Evolutionary conservation across 2,113 vertebrate genomes (phyloP), one percentile per base, ranked within the genome.

Genomic region (Beaufortia kweichowensis): DNA sequence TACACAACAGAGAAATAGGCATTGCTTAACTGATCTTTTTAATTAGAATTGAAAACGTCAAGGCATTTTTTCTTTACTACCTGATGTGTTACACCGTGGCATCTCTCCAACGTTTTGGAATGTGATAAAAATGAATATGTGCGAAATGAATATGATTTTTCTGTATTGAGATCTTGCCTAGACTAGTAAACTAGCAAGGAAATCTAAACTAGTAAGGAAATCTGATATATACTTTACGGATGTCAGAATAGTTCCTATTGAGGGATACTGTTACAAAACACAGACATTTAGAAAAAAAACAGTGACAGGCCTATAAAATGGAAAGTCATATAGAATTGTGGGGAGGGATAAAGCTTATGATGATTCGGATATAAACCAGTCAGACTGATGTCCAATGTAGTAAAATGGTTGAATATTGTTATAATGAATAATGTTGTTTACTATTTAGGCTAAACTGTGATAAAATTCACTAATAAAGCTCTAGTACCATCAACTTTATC

Each of bases 81-180:
- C 43, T 21, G 26, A 68, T 68, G 46, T 26, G 14, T 29, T 53
- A 33, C n/a, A 56, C 19, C 17, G 29, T 56, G 29, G n/a, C n/a
- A 23, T 69, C 29, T 55, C 19, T 35, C 48, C 66, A 55, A 8
- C 6, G 48, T 55, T 55, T 55, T 24, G 12, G 23, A 15, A 24
- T 12, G 24, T n/a, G 66, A 26, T 53, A 33, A 23, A 33, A 23
- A 23, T 15, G 23, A n/a, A 69, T 7, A 33, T 11, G 21, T 55
- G 33, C 31, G 11, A 23, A 39, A 2, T 23, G 11, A 64, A 23
- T 24, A 41, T 3, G 9, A 21, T 2, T 53, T 53, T 15, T 55
- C 28, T 33, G n/a, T 69, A 24, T 55, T 69, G 12, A 35, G 67
- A 69, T 55, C 48, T 69, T 24, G 48, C 11, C 48, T 55, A n/a